Evolutionary conservation across 2,797 vertebrate genomes (phyloP), one percentile per base, ranked within the genome.

Genomic region (Passerculus sandwichensis): DNA sequence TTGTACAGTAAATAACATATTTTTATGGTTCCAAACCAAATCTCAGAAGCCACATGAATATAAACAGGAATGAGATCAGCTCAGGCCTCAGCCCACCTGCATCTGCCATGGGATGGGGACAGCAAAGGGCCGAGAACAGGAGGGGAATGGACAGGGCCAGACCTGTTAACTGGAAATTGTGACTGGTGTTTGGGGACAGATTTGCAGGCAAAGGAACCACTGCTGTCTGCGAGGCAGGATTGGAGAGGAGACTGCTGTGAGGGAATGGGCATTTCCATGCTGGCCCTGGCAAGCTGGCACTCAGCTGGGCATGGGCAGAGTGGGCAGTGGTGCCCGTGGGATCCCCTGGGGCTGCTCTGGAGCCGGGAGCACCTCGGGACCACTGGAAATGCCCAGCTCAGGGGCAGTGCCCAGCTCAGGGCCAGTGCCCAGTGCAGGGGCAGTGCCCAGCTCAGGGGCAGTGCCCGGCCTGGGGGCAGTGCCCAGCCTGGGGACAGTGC

Each of bases 1-100:
- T 71, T 64, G 48, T 51, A 47, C 69, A 75, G 73, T 85, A 93
- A 94, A 90, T 89, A 95, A 66, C 57, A 17, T 51, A 42, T 88
- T 92, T 92, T 89, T 61, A 36, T 50, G 1, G 3, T 90, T 92
- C 78, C 70, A 67, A 79, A 13, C 22, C 15, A 0, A 54, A 23
- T 64, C 64, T 66, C 56, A 26, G 23, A 34, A 61, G 82, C 69
- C 78, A 75, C 66, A 73, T 5, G 82, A 38, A 47, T 20, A 62
- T 42, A 82, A 94, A 91, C 59, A 84, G 73, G 62, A 2, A 0
- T 14, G 59, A 42, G 57, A 20, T 13, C 3, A 1, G 64, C 75
- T 54, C 4, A 45, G 59, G 20, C 48, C 72, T 77, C 2, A 0
- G 5, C 30, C 40, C 75, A 34, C 62, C 81, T 9, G 38, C 2